Percentiles rank a stretch among this genome's conserved stretches.
phyloP scores from a whole-genome alignment of 2,888 invertebrate species.

The Netelia virgata region DNA sequence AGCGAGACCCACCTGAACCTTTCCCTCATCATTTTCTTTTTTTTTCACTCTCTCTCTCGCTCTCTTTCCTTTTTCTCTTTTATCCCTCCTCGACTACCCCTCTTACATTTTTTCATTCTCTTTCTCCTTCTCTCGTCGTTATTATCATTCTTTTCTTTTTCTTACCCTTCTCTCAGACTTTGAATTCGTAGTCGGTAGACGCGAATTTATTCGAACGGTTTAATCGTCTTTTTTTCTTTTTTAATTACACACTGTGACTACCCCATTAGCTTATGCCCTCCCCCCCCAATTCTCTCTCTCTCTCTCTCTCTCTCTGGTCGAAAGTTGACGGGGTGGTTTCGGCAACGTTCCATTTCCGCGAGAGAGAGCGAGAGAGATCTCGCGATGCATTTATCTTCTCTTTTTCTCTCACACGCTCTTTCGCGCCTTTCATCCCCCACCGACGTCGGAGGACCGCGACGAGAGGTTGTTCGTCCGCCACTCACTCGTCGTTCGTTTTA shows the following conservation, averaged over 20 bases:
- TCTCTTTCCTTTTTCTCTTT: constrained; percentile 37
- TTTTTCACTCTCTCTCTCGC: constrained; percentile 72
- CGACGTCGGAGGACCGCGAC: constrained; percentile 4
- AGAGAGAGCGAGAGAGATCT: too few species aligned
- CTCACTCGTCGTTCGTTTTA: constrained; percentile 28
- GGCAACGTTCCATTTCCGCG: constrained; percentile 55
- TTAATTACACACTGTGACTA: constrained; percentile 29
- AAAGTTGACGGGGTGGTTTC: constrained; percentile 16
- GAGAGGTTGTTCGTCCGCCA: constrained; percentile 7
- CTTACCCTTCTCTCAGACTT: constrained; percentile 55
- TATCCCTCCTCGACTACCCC: constrained; percentile 50
- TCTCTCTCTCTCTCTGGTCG: constrained; percentile 8
- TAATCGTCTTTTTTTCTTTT: constrained; percentile 43
- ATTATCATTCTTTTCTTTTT: constrained; percentile 27
- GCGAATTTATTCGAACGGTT: constrained; percentile 28
- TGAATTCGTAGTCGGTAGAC: background rate
- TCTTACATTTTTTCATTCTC: background rate
- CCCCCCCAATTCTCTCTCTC: constrained; percentile 23
- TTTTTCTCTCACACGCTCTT: constrained; percentile 11
- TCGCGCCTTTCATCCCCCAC: constrained; percentile 32
- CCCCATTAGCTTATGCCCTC: constrained; percentile 36
- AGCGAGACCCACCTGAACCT: constrained; percentile 17
- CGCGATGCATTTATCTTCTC: constrained; percentile 45
- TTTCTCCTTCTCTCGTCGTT: constrained; percentile 65
- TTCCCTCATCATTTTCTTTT: constrained; percentile 71